These are phyloP conservation scores for Lithosia quadra DNA, from an alignment of 2,888 invertebrate genomes.

Conservation along the genomic window DNA sequence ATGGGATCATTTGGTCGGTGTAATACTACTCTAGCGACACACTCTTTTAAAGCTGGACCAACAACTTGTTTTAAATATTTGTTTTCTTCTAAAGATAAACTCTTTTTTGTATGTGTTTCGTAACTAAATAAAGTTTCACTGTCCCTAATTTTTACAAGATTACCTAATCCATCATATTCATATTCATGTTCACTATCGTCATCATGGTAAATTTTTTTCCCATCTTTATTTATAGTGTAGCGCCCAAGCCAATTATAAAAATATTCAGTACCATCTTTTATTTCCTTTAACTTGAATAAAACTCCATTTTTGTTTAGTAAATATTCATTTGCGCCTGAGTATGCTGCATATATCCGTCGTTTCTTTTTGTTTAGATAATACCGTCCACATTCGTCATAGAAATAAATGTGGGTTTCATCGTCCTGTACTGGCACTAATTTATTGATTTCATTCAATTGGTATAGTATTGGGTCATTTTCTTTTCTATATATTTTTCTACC, in stretches of 20 bases:
- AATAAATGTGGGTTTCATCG: conserved; percentile 56
- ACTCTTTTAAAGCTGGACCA: conserved; percentile 57
- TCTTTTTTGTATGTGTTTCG: conserved; percentile 33
- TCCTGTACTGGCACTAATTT: conserved; percentile 50
- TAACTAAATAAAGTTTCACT: conserved; percentile 15
- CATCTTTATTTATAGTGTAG: conserved; percentile 48
- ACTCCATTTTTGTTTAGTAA: conserved; percentile 40
- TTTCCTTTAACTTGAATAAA: conserved; percentile 52
- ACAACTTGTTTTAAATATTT: conserved; percentile 55
- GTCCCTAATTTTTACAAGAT: conserved; percentile 46
- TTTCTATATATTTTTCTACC: conserved; percentile 57
- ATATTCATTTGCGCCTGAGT: conserved; percentile 54
- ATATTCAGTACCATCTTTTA: conserved; percentile 47
- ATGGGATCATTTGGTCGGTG: conserved; percentile 62
- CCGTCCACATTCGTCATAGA: conserved; percentile 59
- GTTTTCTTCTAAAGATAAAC: conserved; percentile 50
- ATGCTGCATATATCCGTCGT: conserved; percentile 53
- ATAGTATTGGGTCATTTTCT: conserved; percentile 38
- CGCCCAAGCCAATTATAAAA: conserved; percentile 57
- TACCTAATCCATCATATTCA: conserved; percentile 53
- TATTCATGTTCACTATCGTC: conserved; percentile 45
- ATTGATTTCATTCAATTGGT: conserved; percentile 55
- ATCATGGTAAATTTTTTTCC: conserved; percentile 50
- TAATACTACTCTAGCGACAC: conserved; percentile 60
- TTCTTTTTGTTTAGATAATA: conserved; percentile 49